These are phyloP conservation scores for Scomber scombrus DNA, from an alignment of 2,113 vertebrate species.

Conservation along the genomic window DNA sequence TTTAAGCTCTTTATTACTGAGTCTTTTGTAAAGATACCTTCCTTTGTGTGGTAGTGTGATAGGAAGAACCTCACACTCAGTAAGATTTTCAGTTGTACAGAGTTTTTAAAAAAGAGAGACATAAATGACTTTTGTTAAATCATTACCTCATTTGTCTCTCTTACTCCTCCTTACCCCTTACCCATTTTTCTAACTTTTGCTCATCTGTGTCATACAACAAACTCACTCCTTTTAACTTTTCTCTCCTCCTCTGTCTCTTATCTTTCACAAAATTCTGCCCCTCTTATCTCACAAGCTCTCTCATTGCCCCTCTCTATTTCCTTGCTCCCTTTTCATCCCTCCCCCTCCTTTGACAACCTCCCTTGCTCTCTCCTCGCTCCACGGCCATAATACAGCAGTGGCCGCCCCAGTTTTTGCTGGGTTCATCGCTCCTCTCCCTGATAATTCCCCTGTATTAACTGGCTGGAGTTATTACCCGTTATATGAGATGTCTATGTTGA, in stretches of 20 bases:
- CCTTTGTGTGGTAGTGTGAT: conserved; percentile 12
- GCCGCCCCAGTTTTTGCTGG: conserved; percentile 73
- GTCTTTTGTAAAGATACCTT: conserved; percentile 44
- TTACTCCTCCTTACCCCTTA: conserved; percentile 19
- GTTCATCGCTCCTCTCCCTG: conserved; percentile 83
- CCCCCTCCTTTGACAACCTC: conserved; percentile 40
- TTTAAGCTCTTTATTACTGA: conserved; percentile 62
- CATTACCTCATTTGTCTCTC: conserved; percentile 50
- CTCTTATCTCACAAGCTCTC: conserved; percentile 53
- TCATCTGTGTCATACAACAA: conserved; percentile 32
- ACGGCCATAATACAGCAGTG: conserved; percentile 76
- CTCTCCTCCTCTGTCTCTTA: conserved; percentile 40
- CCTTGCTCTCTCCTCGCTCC: conserved; percentile 11
- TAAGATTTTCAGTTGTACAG: conserved; percentile 4
- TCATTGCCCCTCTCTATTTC: conserved; percentile 43
- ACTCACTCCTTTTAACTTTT: conserved; percentile 25
- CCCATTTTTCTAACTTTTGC: conserved; percentile 23
- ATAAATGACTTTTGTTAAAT: conserved; percentile 35
- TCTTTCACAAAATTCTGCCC: conserved; percentile 40
- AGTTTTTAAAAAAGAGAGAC: no score
- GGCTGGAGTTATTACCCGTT: conserved; percentile 92
- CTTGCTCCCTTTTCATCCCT: conserved; percentile 39
- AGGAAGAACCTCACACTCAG: conserved; percentile 18
- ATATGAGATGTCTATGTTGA: conserved; percentile 92
- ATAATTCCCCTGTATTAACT: conserved; percentile 87